Evolutionary conservation across 2,888 invertebrate species (phyloP).

Genomic region (Drosophila cognata): DNA sequence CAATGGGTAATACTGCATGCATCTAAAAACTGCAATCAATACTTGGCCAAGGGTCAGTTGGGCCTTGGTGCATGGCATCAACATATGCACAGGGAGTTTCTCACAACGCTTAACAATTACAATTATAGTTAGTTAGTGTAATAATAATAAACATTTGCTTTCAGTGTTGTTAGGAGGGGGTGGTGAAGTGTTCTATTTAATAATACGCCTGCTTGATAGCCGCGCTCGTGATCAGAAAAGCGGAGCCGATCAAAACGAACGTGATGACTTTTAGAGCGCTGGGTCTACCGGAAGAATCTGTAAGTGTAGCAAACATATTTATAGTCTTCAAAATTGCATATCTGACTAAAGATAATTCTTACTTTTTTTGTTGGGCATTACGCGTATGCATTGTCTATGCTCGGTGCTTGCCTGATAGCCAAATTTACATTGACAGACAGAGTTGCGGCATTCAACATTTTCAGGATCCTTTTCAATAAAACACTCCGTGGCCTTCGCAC

Average conservation of each 20-base stretch:
- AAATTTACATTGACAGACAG: constrained; percentile 84
- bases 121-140: constrained; percentile 18
- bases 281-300: constrained; percentile 85
- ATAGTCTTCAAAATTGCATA: background rate
- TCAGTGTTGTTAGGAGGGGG: background rate
- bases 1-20: constrained; percentile 62
- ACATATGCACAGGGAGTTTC: constrained; percentile 52
- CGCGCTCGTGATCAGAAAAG: constrained; percentile 84
- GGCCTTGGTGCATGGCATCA: constrained; percentile 26
- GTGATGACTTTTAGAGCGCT: constrained; percentile 85
- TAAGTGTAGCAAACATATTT: constrained; percentile 22
- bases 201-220: constrained; percentile 84
- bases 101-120: constrained; percentile 52
- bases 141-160: constrained; percentile 23
- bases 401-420: constrained; percentile 73
- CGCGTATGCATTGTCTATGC: constrained; percentile 79
- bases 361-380: constrained; percentile 83
- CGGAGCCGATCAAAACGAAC: constrained; percentile 83
- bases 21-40: constrained; percentile 28
- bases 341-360: constrained; percentile 10
- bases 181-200: constrained; percentile 37
- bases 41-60: constrained; percentile 20
- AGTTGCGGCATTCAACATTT: constrained; percentile 83
- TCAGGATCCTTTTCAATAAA: constrained; percentile 81
- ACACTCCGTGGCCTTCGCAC: constrained; percentile 82